Evolutionary conservation across 1,140 invertebrate genomes (phyloP).

Genomic region (Pogonomyrmex californicus): DNA sequence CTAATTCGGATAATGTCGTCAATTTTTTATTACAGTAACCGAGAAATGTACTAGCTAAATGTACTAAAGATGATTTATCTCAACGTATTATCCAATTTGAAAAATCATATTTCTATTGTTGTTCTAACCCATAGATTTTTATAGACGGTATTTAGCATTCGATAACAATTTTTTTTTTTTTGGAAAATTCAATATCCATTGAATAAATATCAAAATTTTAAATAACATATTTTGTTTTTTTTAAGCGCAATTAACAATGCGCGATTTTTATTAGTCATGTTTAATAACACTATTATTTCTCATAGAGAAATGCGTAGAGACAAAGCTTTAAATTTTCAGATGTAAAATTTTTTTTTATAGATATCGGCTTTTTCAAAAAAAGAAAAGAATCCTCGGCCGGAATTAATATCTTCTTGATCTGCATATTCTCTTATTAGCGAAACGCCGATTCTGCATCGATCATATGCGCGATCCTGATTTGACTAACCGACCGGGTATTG

Average conservation of each 20-base stretch:
- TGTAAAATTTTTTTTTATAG: background rate
- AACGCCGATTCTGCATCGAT: constrained; percentile 48
- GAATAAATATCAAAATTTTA: background rate
- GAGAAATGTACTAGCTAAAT: background rate
- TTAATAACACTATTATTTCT: background rate
- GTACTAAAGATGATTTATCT: background rate
- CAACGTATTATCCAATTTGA: background rate
- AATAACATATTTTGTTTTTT: background rate
- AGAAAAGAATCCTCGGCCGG: background rate
- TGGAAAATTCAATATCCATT: background rate
- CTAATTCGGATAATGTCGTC: background rate
- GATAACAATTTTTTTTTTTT: background rate
- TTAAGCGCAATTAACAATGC: no score
- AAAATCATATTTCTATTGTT: background rate
- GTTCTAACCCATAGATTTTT: background rate
- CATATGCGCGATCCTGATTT: constrained; percentile 51
- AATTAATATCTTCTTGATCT: constrained; percentile 18
- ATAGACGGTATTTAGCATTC: background rate
- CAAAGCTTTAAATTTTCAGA: constrained; percentile 12
- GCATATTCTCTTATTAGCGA: constrained; percentile 54
- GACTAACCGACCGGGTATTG: constrained; percentile 58
- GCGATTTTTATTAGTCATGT: background rate
- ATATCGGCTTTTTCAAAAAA: constrained; percentile 29
- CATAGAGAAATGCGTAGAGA: no score
- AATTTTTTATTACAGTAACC: constrained; percentile 28